Evolutionary conservation across 2,113 vertebrate genomes (phyloP), one percentile per base, ranked within the genome.

Genomic region (Pogonocichla stellata): DNA sequence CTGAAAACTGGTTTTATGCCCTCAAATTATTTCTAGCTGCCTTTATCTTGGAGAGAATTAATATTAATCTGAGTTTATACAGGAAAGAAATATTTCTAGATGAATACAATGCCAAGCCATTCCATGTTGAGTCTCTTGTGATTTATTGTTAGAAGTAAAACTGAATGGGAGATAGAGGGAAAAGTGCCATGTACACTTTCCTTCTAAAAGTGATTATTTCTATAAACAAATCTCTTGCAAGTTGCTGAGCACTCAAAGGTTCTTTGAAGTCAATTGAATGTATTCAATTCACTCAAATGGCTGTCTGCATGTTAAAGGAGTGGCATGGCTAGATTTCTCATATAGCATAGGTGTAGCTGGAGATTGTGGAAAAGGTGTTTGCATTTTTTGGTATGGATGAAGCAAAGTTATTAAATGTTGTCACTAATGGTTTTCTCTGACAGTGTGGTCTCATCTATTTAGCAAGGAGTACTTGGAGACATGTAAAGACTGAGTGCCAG

Each of bases 1-100:
- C 80, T 79, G 90, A 88, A 95, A 94, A 92, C 53, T 61, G 69
- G n/a, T 88, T 94, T 95, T 94, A 90, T 92, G 82, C 36, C 65
- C 60, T 95, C 75, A 86, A 74, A 92, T 95, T 95, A 88, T 96
- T 96, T 93, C 86, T 88, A 92, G 60, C 65, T 88, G 72, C 89
- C 77, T 96, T 94, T 94, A 79, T 96, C 64, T 86, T 19, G 22
- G 48, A 86, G n/a, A 79, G 65, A 92, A 95, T 95, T 65, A 86
- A 81, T 96, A 84, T 88, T 95, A 95, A 94, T 88, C 86, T 75
- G 48, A 74, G 31, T 86, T 90, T 78, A 80, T 88, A 66, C 14
- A 78, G 72, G 71, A 64, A 70, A 91, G 40, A 91, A 86, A 75
- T 94, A 78, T 79, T 88, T 94, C 48, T 72, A 60, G 40, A 26